These are phyloP conservation scores for Pogonocherus hispidulus DNA, from an alignment of 2,888 invertebrate species.

Conservation along the genomic window DNA sequence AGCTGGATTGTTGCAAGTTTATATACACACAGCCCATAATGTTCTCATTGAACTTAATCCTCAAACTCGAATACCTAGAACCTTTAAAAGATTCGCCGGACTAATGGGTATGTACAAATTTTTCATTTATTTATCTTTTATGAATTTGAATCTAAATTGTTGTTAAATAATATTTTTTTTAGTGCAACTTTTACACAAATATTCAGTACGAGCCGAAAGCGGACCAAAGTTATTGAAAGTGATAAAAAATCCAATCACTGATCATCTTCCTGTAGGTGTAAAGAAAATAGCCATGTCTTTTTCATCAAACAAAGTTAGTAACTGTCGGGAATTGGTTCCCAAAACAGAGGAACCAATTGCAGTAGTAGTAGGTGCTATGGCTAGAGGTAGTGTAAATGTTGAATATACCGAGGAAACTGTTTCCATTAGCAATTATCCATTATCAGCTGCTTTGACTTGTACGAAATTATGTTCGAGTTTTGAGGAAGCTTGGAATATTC, in stretches of 20 bases:
- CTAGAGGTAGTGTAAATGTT: slow-evolving; percentile 90
- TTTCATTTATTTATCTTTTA: too few relatives aligned
- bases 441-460: slow-evolving; percentile 97
- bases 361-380: slow-evolving; percentile 96
- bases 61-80: slow-evolving; percentile 96
- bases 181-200: slow-evolving; percentile 97
- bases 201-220: slow-evolving; percentile 91
- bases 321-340: slow-evolving; percentile 85
- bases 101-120: slow-evolving; percentile 90
- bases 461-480: slow-evolving; percentile 95
- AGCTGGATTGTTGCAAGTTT: slow-evolving; percentile 96
- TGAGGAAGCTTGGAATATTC: slow-evolving; percentile 92
- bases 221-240: slow-evolving; percentile 93
- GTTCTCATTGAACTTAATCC: slow-evolving; percentile 96
- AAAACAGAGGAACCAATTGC: slow-evolving; percentile 86
- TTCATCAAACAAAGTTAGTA: slow-evolving; percentile 79
- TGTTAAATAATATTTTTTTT: slow-evolving; percentile 34
- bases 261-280: slow-evolving; percentile 95
- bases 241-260: slow-evolving; percentile 95
- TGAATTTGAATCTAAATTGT: slow-evolving; percentile 2
- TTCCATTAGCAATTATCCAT: slow-evolving; percentile 95
- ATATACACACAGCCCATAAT: slow-evolving; percentile 91
- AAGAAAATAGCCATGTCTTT: slow-evolving; percentile 92
- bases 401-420: slow-evolving; percentile 93
- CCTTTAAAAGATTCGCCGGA: slow-evolving; percentile 96